Percentiles rank a stretch among this genome's conserved stretches.
These are phyloP conservation scores for Diorhabda carinulata DNA, from an alignment of 1,140 invertebrate genomes.

Conservation along the genomic window DNA sequence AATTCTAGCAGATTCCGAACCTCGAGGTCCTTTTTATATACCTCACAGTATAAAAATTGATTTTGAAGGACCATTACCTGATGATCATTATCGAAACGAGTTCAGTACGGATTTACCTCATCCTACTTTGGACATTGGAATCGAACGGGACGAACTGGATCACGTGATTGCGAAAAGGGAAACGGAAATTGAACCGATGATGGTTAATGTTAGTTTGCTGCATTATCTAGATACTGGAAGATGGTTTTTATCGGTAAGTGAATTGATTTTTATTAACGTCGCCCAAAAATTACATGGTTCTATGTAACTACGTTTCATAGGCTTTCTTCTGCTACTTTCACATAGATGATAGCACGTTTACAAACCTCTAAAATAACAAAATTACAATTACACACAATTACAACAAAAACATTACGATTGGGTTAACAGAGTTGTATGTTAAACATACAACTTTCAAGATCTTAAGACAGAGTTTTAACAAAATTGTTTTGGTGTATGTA, in stretches of 20 bases:
- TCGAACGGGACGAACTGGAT: conserved; percentile 47
- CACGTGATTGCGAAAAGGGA: conserved; percentile 58
- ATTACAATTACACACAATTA: too few species aligned
- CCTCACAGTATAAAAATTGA: conserved; percentile 40
- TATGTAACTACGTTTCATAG: too few species aligned
- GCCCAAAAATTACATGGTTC: too few species aligned
- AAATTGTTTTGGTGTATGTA: too few species aligned
- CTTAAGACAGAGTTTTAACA: too few species aligned
- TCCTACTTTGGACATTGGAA: conserved; percentile 47
- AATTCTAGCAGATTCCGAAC: conserved; percentile 49
- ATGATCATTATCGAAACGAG: conserved; percentile 19
- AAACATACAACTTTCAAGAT: too few species aligned
- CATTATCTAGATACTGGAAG: conserved; percentile 88
- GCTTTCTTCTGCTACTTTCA: too few species aligned
- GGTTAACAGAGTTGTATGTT: too few species aligned
- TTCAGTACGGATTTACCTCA: conserved; percentile 42
- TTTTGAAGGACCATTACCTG: conserved; percentile 23
- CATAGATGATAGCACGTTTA: too few species aligned
- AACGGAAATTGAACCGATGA: conserved; percentile 60
- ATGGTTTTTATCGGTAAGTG: conserved; percentile 79
- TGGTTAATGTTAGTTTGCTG: conserved; percentile 77
- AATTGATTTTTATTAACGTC: neutral
- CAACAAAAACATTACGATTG: too few species aligned
- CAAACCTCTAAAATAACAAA: too few species aligned
- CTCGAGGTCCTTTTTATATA: conserved; percentile 40